Base-by-base conservation (phyloP, 2,113 vertebrate genomes). In the Murina feae region DNA sequence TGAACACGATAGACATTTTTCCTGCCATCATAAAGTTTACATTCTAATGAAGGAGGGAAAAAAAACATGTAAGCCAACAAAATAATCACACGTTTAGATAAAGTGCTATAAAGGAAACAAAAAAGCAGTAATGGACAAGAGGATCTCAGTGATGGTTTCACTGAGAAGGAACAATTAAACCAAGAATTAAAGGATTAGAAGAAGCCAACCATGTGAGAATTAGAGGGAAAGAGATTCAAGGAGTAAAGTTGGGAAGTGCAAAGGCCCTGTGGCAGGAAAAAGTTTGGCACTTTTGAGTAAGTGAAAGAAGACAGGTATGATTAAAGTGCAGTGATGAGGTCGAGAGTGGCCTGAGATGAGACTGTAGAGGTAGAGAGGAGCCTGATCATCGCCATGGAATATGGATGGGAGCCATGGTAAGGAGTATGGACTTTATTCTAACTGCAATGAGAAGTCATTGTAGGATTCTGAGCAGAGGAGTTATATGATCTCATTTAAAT, bases 371-470 rank as follows among this genome's bases (percentile, higher is more conserved):
- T 72, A 96, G 44, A 80, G 20, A 35, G 72, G 47, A 89, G 75
- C 3, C n/a, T 58, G 66, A 89, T 74, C 16, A 76, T 39, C 93
- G 42, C 60, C 30, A 83, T 20, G 7, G 10, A 55, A 2, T 84
- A 76, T 74, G 42, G 78, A 71, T 1, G 86, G 32, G 6, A 91
- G 18, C 28, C 74, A 82, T 37, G 32, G 4, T 51, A 83, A 96
- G 37, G 60, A 86, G 44, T 66, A 32, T n/a, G 18, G 30, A 92
- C 80, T 96, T 81, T 76, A 65, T 92, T 92, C 28, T 83, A 78
- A 66, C 30, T 83, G 32, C 23, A 66, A 0, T 60, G 12, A 17
- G 25, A 81, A 78, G 18, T 55, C 75, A 76, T 28, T 71, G 37
- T 25, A 94, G 16, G 42, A 78, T 69, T 94, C 63, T 91, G 75